A percentile compares a stretch with the other conserved stretches of the same genome.
phyloP scores from a whole-genome alignment of 2,113 vertebrate species.

The Genyomyrus donnyi region DNA sequence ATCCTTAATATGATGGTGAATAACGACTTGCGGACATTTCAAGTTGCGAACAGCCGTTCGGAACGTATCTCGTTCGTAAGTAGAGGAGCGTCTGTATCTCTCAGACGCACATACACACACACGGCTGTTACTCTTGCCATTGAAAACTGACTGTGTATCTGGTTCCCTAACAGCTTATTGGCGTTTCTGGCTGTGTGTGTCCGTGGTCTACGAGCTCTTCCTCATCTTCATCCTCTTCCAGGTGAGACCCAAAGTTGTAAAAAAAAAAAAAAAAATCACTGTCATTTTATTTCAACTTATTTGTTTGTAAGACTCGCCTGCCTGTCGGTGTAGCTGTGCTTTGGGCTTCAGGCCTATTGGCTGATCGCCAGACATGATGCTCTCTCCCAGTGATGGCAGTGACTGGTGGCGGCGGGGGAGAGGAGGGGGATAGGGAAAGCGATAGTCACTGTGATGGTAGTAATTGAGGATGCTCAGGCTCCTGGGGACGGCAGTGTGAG shows the following conservation, averaged over 20 bases:
- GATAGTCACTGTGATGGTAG: neutral
- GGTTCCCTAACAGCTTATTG: constrained; percentile 74
- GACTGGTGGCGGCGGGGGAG: neutral
- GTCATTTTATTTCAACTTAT: neutral
- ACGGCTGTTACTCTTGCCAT: neutral
- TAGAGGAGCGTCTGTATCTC: neutral
- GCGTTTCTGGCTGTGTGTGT: constrained; percentile 96
- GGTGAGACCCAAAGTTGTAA: constrained; percentile 54
- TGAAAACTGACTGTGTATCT: neutral
- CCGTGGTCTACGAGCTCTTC: constrained; percentile 94
- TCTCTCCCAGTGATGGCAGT: neutral
- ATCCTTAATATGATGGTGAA: too few relatives aligned
- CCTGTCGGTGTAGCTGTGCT: neutral
- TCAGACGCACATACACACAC: neutral
- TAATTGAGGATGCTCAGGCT: constrained; percentile 40
- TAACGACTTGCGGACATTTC: too few relatives aligned
- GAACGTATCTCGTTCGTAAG: too few relatives aligned
- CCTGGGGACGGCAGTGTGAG: constrained; percentile 46
- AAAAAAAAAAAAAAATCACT: neutral
- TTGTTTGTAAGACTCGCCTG: neutral
- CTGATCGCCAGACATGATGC: neutral
- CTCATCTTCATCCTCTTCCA: constrained; percentile 99
- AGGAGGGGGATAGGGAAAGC: neutral
- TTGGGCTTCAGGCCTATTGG: neutral
- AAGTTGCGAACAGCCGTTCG: too few relatives aligned